phyloP scores from a whole-genome alignment of 2,888 invertebrate genomes.

The Himalopsyche kuldschensis region DNA sequence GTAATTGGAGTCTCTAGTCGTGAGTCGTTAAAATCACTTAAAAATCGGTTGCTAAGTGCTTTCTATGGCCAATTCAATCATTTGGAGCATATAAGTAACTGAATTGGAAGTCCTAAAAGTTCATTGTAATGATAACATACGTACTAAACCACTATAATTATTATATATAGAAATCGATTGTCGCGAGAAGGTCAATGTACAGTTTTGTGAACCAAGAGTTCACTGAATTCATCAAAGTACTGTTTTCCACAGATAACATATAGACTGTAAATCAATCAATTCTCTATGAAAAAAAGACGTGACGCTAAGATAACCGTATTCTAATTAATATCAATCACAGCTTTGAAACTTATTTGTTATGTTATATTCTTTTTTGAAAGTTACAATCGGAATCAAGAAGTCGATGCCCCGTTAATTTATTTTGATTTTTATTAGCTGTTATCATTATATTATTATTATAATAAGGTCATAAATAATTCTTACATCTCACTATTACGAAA shows the following conservation, averaged over 20 bases:
- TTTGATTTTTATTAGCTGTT: too few relatives aligned
- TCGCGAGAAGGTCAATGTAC: not conserved
- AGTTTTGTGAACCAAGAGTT: not conserved
- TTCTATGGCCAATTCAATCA: too few relatives aligned
- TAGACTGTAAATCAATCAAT: not conserved
- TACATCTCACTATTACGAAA: too few relatives aligned
- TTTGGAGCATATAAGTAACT: too few relatives aligned
- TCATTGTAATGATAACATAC: not conserved
- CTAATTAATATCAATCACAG: not conserved
- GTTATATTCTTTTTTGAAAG: not conserved
- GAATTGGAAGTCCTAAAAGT: not conserved
- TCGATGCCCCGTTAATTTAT: not conserved
- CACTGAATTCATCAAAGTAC: not conserved
- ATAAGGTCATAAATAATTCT: too few relatives aligned
- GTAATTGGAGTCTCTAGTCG: too few relatives aligned
- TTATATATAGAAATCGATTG: not conserved
- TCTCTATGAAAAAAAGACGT: not conserved
- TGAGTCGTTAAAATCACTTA: too few relatives aligned
- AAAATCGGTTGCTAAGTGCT: too few relatives aligned
- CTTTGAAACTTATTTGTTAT: not conserved
- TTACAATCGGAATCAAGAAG: not conserved
- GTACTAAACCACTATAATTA: too few relatives aligned
- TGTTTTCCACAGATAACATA: not conserved
- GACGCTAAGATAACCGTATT: not conserved
- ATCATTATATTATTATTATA: too few relatives aligned